phyloP scores from a whole-genome alignment of 1,140 invertebrate species.

The Ooceraea biroi region DNA sequence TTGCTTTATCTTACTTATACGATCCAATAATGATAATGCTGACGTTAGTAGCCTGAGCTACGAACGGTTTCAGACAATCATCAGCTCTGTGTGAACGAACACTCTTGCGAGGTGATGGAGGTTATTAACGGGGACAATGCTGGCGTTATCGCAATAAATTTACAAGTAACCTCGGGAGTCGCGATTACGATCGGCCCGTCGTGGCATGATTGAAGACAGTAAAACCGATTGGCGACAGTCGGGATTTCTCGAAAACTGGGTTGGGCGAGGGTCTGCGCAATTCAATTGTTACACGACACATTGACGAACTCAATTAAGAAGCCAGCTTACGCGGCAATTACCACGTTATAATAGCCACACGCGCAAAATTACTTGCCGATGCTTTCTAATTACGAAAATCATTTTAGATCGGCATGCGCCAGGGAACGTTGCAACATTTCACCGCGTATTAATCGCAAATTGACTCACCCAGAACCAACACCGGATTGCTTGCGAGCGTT shows the following conservation, averaged over 20 bases:
- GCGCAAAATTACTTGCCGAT: conserved; percentile 29
- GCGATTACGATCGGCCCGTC: conserved; percentile 30
- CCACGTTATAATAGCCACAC: conserved; percentile 36
- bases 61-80: background rate
- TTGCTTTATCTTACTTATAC: background rate
- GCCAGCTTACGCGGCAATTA: conserved; percentile 51
- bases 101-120: background rate
- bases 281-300: conserved; percentile 61
- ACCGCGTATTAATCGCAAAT: conserved; percentile 28
- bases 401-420: background rate
- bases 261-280: conserved; percentile 53
- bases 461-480: conserved; percentile 13
- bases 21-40: background rate
- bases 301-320: conserved; percentile 47
- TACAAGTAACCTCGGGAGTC: conserved; percentile 11
- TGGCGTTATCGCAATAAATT: conserved; percentile 47
- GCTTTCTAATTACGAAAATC: conserved; percentile 61
- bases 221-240: conserved; percentile 6
- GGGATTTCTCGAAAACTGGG: conserved; percentile 57
- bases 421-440: conserved; percentile 31
- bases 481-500: conserved; percentile 21
- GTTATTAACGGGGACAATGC: conserved; percentile 47
- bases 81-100: background rate
- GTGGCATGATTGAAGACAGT: conserved; percentile 37
- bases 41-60: background rate